Conservation (phyloP, 2,113 vertebrate species). For the Colinus virginianus region DNA sequence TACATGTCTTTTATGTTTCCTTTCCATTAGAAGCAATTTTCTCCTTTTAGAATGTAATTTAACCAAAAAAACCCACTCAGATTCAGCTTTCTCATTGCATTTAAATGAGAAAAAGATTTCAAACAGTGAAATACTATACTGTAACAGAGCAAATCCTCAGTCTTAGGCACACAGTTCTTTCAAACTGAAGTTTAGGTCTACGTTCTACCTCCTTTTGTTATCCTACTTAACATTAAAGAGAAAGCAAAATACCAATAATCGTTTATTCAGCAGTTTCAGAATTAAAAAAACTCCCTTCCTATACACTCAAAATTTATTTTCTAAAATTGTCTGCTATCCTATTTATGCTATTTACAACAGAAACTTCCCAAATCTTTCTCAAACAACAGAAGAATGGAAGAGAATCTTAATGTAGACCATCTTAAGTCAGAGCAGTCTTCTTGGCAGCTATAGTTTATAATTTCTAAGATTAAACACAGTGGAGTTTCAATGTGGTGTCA, state of each 20-base stretch:
- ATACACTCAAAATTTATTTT: neutral
- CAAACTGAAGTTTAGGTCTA: neutral
- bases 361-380: neutral
- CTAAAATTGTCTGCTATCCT: neutral
- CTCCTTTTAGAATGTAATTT: neutral
- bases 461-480: neutral
- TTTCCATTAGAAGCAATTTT: neutral
- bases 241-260: neutral
- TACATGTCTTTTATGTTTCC: neutral
- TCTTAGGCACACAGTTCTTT: neutral
- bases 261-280: neutral
- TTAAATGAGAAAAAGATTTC: neutral
- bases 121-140: neutral
- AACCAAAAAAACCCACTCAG: neutral
- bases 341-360: neutral
- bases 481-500: neutral
- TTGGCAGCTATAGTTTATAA: neutral
- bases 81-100: neutral
- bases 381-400: neutral
- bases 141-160: neutral
- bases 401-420: neutral
- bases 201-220: neutral
- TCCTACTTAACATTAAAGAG: neutral
- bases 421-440: neutral
- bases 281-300: neutral